Conservation (phyloP, 2,888 invertebrate genomes). For the Noctua janthe region DNA sequence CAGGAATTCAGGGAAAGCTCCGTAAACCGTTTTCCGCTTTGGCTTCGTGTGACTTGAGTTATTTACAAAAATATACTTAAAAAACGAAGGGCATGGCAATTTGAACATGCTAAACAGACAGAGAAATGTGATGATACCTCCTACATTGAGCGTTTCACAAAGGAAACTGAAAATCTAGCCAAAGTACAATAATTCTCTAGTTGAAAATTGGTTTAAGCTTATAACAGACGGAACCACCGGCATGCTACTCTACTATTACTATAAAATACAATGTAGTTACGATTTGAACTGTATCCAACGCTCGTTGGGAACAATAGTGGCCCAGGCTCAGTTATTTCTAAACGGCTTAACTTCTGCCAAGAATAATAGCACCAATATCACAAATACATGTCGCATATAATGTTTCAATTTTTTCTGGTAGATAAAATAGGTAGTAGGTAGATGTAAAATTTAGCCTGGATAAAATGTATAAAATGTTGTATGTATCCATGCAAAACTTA, state of each 20-base stretch:
- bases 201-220: no score
- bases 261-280: slow-evolving; percentile 33
- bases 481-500: not conserved
- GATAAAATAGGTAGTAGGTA: not conserved
- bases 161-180: not conserved
- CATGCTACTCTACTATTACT: slow-evolving; percentile 1
- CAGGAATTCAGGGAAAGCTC: not conserved
- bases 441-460: not conserved
- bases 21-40: not conserved
- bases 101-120: not conserved
- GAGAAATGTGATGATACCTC: not conserved
- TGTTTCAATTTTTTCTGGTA: slow-evolving; percentile 9
- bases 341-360: slow-evolving; percentile 62
- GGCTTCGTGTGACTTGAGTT: not conserved
- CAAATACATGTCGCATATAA: slow-evolving; percentile 18
- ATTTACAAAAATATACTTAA: not conserved
- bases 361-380: slow-evolving; percentile 60
- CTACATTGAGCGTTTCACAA: not conserved
- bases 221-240: not conserved
- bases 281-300: slow-evolving; percentile 63
- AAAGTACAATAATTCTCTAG: not conserved
- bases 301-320: slow-evolving; percentile 52
- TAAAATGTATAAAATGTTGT: not conserved
- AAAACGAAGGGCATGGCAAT: not conserved
- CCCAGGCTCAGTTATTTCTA: slow-evolving; percentile 63